Base-by-base conservation (phyloP, 2,113 vertebrate genomes). In the Vireo altiloquus region DNA sequence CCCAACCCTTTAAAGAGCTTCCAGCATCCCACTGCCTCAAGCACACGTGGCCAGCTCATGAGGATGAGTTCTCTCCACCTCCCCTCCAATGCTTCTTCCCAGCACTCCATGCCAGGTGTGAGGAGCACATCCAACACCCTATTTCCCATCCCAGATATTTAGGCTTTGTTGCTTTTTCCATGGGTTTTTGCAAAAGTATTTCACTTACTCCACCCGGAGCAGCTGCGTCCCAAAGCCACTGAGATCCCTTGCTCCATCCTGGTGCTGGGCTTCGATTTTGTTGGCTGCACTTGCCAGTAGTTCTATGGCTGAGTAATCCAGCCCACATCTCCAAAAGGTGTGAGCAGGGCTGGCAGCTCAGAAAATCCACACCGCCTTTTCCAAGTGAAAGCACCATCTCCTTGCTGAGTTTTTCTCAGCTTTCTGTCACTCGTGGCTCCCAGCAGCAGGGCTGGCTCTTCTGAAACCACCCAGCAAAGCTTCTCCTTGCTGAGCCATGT, bases 81-180 rank as follows among this genome's bases (percentile, higher is more conserved):
- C 60, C 37, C 39, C 66, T 47, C 53, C 63, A 68, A 0, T 1
- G 3, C 70, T 54, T 70, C 76, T 77, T 27, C 77, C 39, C 47
- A 23, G 8, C 0, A 0, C 4, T 16, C 47, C 21, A 11, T 28
- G 19, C 85, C 11, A 0, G 2, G 49, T 5, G 5, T 44, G 40
- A 81, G 16, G 10, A 70, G 30, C 6, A 1, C 57, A 44, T 23
- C 50, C 4, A 1, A 18, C 0, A 3, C 46, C 31, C 56, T 35
- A 61, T 44, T 82, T 49, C 54, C 66, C 31, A 27, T 4, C 49
- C 16, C 46, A 37, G 56, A 40, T 53, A 64, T 72, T 76, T 47
- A 69, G 56, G 24, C 8, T 80, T 60, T 69, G 12, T n/a, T 85
- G 21, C 13, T 85, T 92, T 88, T 52, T 24, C 53, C 35, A 2